These are phyloP conservation scores for Bradypus variegatus DNA, from an alignment of 2,797 vertebrate species.

Conservation along the genomic window DNA sequence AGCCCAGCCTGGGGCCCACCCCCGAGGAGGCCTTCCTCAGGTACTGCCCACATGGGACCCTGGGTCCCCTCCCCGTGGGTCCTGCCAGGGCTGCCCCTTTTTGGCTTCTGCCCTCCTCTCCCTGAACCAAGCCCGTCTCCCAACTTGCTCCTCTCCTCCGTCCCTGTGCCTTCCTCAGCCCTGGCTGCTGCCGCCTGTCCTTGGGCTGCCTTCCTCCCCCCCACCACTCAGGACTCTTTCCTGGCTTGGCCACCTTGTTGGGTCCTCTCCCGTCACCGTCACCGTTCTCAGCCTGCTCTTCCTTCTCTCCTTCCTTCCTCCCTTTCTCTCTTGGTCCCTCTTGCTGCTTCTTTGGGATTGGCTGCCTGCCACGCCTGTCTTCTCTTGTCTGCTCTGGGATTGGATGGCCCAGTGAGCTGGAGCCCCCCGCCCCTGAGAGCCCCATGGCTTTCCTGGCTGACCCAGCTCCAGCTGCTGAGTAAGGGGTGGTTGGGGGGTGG, in stretches of 20 bases:
- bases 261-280: neutral
- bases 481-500: conserved; percentile 75
- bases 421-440: conserved; percentile 85
- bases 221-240: conserved; percentile 12
- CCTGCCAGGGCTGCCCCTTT: neutral
- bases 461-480: conserved; percentile 88
- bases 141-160: conserved; percentile 5
- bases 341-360: conserved; percentile 66
- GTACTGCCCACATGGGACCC: conserved; percentile 61
- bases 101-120: neutral
- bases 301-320: conserved; percentile 44
- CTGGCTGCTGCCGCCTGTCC: conserved; percentile 1
- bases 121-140: too few relatives aligned
- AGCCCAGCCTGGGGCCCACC: conserved; percentile 73
- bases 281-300: conserved; percentile 47
- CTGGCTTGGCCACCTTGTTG: neutral
- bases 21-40: conserved; percentile 90
- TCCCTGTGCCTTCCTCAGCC: conserved; percentile 40
- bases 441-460: conserved; percentile 89
- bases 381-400: conserved; percentile 69
- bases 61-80: neutral
- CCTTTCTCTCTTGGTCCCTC: neutral
- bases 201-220: neutral
- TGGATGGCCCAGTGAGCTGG: conserved; percentile 86
- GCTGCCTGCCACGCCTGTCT: conserved; percentile 65